These are phyloP conservation scores for Rhynchonycteris naso DNA, from an alignment of 2,797 vertebrate genomes.

Conservation along the genomic window DNA sequence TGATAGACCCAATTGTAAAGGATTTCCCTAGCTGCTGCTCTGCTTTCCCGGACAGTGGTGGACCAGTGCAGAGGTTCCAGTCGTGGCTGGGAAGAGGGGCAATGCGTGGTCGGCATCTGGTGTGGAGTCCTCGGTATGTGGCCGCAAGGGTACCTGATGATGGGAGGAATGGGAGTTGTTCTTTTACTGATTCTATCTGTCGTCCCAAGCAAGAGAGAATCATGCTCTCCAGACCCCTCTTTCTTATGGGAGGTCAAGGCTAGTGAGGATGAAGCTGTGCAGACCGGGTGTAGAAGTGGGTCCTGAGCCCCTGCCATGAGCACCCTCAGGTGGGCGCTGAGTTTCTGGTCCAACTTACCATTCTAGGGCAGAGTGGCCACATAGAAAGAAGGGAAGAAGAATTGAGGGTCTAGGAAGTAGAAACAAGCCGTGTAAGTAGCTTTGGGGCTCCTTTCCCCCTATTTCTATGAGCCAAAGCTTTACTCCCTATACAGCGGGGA, in stretches of 20 bases:
- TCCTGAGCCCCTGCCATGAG: neutral
- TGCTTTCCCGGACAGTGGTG: neutral
- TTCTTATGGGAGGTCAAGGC: neutral
- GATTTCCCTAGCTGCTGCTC: neutral
- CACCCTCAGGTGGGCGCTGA: neutral
- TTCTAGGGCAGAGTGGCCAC: neutral
- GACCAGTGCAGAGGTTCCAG: neutral
- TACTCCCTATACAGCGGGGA: neutral
- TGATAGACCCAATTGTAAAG: neutral
- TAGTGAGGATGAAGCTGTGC: neutral
- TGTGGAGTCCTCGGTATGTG: neutral
- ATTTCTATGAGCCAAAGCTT: neutral
- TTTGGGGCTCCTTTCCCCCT: fast-evolving
- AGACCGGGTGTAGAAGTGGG: neutral
- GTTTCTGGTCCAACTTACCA: neutral
- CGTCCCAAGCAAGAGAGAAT: neutral
- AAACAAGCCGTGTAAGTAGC: neutral
- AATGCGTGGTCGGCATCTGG: neutral
- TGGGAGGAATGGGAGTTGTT: neutral
- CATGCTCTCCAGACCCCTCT: neutral
- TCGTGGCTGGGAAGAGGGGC: too few relatives aligned
- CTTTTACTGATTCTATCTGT: neutral
- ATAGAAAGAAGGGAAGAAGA: neutral
- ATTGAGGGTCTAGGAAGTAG: neutral
- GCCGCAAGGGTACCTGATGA: neutral